These are phyloP conservation scores for Papilio gigon DNA, from an alignment of 2,888 invertebrate genomes.

Conservation along the genomic window DNA sequence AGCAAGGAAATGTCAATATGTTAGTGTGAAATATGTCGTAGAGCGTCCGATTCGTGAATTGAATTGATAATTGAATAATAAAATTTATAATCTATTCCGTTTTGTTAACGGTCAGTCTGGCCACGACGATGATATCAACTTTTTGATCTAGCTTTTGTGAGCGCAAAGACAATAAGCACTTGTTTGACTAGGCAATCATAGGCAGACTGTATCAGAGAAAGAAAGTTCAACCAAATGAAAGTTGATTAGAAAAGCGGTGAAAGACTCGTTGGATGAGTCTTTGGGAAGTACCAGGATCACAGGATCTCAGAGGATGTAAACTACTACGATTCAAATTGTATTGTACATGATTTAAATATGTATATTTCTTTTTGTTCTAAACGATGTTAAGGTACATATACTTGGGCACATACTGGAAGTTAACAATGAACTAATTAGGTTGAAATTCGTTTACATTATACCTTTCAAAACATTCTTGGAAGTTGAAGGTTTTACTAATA, in stretches of 20 bases:
- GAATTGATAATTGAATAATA: constrained; percentile 49
- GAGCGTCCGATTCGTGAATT: constrained; percentile 44
- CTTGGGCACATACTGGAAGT: background rate
- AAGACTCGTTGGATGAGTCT: too few species aligned
- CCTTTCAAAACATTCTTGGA: background rate
- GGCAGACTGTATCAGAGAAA: too few species aligned
- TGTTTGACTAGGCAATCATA: too few species aligned
- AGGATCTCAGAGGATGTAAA: too few species aligned
- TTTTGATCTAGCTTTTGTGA: background rate
- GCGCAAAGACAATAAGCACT: too few species aligned
- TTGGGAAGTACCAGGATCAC: too few species aligned
- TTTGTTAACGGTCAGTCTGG: constrained; percentile 11
- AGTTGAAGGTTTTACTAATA: constrained; percentile 12
- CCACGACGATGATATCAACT: background rate
- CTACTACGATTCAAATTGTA: too few species aligned
- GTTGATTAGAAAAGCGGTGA: too few species aligned
- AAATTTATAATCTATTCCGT: constrained; percentile 31
- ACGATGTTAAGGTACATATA: background rate
- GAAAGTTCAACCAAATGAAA: too few species aligned
- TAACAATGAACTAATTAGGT: background rate
- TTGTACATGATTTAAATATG: background rate
- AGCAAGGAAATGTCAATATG: constrained; percentile 60
- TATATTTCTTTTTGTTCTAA: background rate
- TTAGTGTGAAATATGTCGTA: constrained; percentile 48
- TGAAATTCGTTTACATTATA: background rate